phyloP scores from a whole-genome alignment of 2,797 vertebrate species.

The Clarias platycephalus region DNA sequence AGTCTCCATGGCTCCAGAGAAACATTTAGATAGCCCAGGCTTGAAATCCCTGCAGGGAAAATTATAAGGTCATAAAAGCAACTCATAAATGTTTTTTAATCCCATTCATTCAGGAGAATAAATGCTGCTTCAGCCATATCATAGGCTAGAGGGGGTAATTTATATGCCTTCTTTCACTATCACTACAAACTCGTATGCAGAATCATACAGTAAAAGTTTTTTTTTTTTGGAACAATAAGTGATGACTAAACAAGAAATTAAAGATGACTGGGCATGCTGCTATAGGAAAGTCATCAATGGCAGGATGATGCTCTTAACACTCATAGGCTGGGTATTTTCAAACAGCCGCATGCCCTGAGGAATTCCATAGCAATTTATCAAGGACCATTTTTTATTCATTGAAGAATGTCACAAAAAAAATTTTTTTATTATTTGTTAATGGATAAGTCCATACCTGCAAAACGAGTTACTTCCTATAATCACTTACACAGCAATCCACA shows the following conservation, averaged over 20 bases:
- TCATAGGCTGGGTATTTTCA: background rate
- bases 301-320: background rate
- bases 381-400: background rate
- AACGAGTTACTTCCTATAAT: background rate
- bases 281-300: background rate
- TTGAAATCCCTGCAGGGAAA: slow-evolving; percentile 1
- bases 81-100: slow-evolving; percentile 23
- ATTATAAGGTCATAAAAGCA: slow-evolving; percentile 35
- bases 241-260: background rate
- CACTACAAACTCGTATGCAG: background rate
- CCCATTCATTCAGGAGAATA: background rate
- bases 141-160: background rate
- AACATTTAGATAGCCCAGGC: slow-evolving; percentile 10
- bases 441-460: background rate
- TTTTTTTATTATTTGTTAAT: background rate
- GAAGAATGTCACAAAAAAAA: background rate
- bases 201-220: background rate
- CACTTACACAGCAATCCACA: no score
- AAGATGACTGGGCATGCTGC: background rate
- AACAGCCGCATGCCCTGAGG: background rate
- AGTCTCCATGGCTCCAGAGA: slow-evolving; percentile 42
- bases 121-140: background rate
- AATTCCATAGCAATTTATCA: background rate
- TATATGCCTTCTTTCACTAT: background rate
- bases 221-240: background rate